Base-by-base conservation (phyloP, 2,888 invertebrate genomes). In the Piscicola geometra region DNA sequence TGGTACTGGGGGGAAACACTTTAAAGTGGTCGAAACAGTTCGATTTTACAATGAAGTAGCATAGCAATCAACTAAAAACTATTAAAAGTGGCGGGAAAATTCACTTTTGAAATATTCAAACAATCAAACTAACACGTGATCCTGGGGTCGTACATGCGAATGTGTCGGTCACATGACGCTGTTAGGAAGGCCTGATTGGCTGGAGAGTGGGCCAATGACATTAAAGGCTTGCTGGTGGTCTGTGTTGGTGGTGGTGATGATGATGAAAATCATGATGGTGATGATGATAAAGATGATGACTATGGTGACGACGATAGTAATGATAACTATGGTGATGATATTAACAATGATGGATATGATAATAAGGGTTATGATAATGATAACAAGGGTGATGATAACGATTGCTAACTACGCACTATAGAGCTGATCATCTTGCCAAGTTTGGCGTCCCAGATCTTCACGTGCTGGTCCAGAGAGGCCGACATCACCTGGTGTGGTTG, bases 401-500 rank as follows among this genome's bases (percentile, higher is more conserved):
- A 47, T 15, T 25, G 15, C 15, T 2, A 35, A 75, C 3, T 3
- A 74, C 77, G 68, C 30, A 77, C 77, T 36, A 78, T 78, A 30
- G 75, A 67, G 0, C 75, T 64, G n/a, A 50, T 77, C 60, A 67
- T 66, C 32, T 52, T 50, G 25, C 92, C 92, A 70, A 92, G 77
- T 77, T 93, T 92, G 67, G 92, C 88, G 85, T 99, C 97, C 98
- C 98, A 99, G 12, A 95, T 85, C 84, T 93, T 91, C 25, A 99
- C 87, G 0, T 95, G 92, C 84, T 98, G 96, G 87, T 99, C 98
- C 94, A 94, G 95, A 0, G 96, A 93, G 74, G 91, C 90, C 88
- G 1, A 96, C 87, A 56, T 25, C 60, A 56, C 60, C 60, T 78
- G 92, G 91, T 36, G 67, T 41, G 15, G 41, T 41, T 41, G 15